Evolutionary conservation across 2,113 vertebrate genomes (phyloP), one percentile per base, ranked within the genome.

Genomic region (Dasyornis broadbenti): DNA sequence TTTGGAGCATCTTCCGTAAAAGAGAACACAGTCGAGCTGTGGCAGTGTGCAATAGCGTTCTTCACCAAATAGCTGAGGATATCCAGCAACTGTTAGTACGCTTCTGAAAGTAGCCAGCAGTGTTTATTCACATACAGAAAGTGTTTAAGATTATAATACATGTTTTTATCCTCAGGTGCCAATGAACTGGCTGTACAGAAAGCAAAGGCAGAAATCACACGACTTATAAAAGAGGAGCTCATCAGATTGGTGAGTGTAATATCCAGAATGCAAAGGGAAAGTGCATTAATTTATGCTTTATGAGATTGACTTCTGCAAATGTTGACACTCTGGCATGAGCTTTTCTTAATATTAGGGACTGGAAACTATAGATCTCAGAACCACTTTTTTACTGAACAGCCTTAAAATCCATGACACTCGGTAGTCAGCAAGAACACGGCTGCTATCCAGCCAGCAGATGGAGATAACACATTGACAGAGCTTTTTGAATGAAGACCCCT

Each of bases 101-200:
- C 60, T 87, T n/a, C 52, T 92, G 33, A 53, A 89, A 96, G 30
- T 7, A 42, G 73, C 15, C 11, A 86, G 15, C 37, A 37, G 10
- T 69, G 19, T 71, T 82, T 61, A 24, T 61, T 78, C 64, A 54
- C n/a, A 27, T 33, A 24, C 31, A 68, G 72, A 54, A 84, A 23
- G 16, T 33, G 39, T 84, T 77, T 68, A 71, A 47, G 80, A 47
- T 54, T 26, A 27, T 73, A 75, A 85, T 42, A 4, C 27, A 2
- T 65, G 18, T 73, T 60, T 84, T 83, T 80, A 47, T 82, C 80
- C 70, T 31, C 40, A 99, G 99, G 99, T 98, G 99, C 99, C 53
- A 99, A 99, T 73, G 99, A 99, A 95, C 94, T 99, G 97, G 99
- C 99, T 93, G 99, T 99, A 75, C 99, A 99, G 97, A 99, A 99